Evolutionary conservation across 2,888 invertebrate genomes (phyloP), one percentile per base, ranked within the genome.

Genomic region (Ptilodon capucinus): DNA sequence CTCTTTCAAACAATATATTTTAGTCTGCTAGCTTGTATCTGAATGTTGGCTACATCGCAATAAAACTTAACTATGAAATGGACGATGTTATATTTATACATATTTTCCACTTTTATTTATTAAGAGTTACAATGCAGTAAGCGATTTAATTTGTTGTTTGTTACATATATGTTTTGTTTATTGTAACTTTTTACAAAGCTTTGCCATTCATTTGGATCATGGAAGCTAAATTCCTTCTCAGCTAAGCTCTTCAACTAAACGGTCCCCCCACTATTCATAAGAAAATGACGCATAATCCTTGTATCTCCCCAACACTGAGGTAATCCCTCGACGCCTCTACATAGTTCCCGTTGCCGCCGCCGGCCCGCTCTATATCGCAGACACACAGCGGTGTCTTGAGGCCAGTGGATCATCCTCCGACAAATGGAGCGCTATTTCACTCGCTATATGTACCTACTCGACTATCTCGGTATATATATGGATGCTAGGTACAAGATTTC

Each of bases 1-100:
- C 60, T 63, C 40, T 32, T 32, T 49, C 48, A 14, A 14, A 32
- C 32, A 32, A 36, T 18, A 36, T 18, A 18, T 9, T 36, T 36
- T 11, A 18, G 17, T 18, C 5, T 4, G 11, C 18, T 18, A 18
- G 32, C n/a, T 8, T 14, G 18, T 18, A 18, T 11, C 2, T 4
- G 36, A n/a, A n/a, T n/a, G n/a, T n/a, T n/a, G n/a, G n/a, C n/a
- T n/a, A n/a, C n/a, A n/a, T n/a, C n/a, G n/a, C n/a, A n/a, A n/a
- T n/a, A n/a, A n/a, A n/a, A n/a, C n/a, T n/a, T n/a, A n/a, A n/a
- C n/a, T n/a, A n/a, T n/a, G n/a, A n/a, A n/a, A n/a, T n/a, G n/a
- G n/a, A n/a, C n/a, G n/a, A n/a, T n/a, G n/a, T n/a, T n/a, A n/a
- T n/a, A n/a, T n/a, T n/a, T n/a, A n/a, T n/a, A n/a, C n/a, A n/a